phyloP scores from a whole-genome alignment of 2,888 invertebrate species.

The Fragum sueziense region DNA sequence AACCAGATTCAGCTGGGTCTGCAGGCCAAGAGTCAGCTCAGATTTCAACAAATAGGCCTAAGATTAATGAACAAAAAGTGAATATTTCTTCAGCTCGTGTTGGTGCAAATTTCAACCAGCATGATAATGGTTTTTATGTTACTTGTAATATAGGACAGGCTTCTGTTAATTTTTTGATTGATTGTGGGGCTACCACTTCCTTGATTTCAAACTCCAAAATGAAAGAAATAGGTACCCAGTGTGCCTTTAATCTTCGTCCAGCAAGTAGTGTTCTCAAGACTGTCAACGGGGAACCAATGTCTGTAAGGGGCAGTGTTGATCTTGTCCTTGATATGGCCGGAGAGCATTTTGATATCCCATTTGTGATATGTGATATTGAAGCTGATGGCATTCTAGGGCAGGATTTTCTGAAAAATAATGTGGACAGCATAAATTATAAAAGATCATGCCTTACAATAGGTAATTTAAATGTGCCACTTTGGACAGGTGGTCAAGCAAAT shows the following conservation, averaged over 20 bases:
- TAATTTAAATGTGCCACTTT: neutral
- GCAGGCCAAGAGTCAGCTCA: too few species aligned
- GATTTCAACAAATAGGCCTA: too few species aligned
- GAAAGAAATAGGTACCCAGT: conserved; percentile 8
- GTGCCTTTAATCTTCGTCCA: conserved; percentile 6
- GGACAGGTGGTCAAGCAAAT: conserved; percentile 19
- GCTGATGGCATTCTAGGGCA: conserved; percentile 27
- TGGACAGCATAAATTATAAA: conserved; percentile 25
- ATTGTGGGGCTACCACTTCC: conserved; percentile 20
- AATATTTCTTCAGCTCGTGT: too few species aligned
- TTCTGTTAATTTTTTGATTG: too few species aligned
- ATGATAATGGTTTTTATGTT: too few species aligned
- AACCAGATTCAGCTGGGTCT: too few species aligned
- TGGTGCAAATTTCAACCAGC: too few species aligned
- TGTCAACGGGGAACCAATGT: conserved; percentile 24
- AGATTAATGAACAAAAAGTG: too few species aligned
- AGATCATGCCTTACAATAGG: conserved; percentile 8
- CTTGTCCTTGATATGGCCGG: conserved; percentile 8
- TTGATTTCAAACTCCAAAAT: conserved; percentile 11
- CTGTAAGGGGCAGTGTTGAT: conserved; percentile 12
- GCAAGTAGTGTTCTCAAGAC: neutral
- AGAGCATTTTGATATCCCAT: conserved; percentile 19
- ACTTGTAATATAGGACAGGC: too few species aligned
- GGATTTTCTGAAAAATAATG: conserved; percentile 23
- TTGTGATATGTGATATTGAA: conserved; percentile 21